Evolutionary conservation across 2,113 vertebrate species (phyloP), one percentile per base, ranked within the genome.

Genomic region (Aegithalos caudatus): DNA sequence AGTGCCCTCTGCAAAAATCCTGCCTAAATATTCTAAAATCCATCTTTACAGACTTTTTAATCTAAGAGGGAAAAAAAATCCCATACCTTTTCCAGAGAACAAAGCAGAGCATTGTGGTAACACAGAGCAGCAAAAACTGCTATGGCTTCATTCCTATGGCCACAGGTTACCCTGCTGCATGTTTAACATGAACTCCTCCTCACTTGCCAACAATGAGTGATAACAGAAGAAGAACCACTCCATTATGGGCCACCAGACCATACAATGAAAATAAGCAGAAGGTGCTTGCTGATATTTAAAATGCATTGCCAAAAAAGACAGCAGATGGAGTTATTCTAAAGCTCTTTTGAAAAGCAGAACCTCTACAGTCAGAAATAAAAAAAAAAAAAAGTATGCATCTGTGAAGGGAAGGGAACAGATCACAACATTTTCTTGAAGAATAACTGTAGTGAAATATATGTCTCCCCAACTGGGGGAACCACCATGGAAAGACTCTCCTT

Each of bases 21-120:
- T 85, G 33, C n/a, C 40, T 90, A 74, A 82, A 90, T 85, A 95
- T 76, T 77, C 72, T 89, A 64, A 92, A 92, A 94, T 29, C 14
- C 25, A 78, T 12, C n/a, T 78, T 76, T 70, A 88, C 19, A 48
- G 60, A 3, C 19, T 50, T 56, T 72, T 79, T 72, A 71, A 44
- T 45, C 17, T 9, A 57, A 14, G 14, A 23, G 11, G 17, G 2
- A 0, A 4, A 56, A 35, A 57, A n/a, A 6, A 60, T 20, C 3
- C 35, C 47, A 37, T 70, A 38, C 12, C 28, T 61, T 65, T 94
- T 79, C 18, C 72, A 88, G 76, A 92, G 76, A 90, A 88, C 47
- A 93, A 93, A 95, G 65, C 40, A 50, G 14, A 78, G 20, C 60
- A 73, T 12, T 83, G 35, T 58, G 15, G 67, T 81, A 80, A 62